Percentiles rank a stretch among this genome's conserved stretches.
phyloP scores from a whole-genome alignment of 2,797 vertebrate genomes.

The Sorex maritimensis region DNA sequence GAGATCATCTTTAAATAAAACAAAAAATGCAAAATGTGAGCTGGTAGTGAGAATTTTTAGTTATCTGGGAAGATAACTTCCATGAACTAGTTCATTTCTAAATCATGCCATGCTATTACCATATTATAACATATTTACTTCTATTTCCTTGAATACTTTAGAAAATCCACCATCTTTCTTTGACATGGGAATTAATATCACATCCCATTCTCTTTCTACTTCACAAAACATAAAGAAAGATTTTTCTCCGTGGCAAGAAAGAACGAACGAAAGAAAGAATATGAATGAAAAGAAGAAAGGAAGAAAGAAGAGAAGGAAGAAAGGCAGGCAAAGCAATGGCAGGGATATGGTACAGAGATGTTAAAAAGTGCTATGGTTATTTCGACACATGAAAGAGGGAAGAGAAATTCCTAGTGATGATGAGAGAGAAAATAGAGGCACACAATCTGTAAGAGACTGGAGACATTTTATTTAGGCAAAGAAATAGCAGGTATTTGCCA shows the following conservation, averaged over 20 bases:
- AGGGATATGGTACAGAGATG: not conserved
- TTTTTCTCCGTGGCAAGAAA: not conserved
- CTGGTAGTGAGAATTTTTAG: not conserved
- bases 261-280: not conserved
- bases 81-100: not conserved
- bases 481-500: not conserved
- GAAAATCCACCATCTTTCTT: conserved; percentile 15
- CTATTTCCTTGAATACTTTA: conserved; percentile 21
- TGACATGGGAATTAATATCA: not conserved
- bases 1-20: not conserved
- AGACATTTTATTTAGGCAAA: not conserved
- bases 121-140: not conserved
- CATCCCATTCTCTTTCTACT: not conserved
- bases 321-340: not conserved
- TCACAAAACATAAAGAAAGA: conserved; percentile 5
- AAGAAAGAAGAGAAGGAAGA: not conserved
- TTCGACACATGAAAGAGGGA: not conserved
- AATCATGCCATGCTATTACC: not conserved
- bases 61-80: not conserved
- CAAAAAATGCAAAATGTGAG: not conserved
- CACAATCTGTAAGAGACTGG: not conserved
- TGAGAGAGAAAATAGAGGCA: not conserved
- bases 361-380: not conserved
- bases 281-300: not conserved
- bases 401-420: not conserved